Conservation (phyloP, 2,797 vertebrate species). For the Dipus sagitta region DNA sequence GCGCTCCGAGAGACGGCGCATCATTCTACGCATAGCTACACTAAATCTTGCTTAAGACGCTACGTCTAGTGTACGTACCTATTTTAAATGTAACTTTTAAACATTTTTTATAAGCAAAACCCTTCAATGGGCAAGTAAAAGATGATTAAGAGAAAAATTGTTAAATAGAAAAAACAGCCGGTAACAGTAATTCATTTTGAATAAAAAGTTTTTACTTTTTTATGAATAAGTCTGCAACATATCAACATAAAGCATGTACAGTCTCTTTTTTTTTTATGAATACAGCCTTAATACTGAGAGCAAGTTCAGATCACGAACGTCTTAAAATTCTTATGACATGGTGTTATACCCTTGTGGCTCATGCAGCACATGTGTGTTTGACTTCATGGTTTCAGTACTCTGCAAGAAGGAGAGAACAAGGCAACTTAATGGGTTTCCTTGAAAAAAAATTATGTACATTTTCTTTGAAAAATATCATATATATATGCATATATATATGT, state of each 20-base stretch:
- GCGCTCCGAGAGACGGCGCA: slow-evolving; percentile 64
- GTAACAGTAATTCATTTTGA: slow-evolving; percentile 70
- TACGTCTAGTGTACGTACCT: slow-evolving; percentile 49
- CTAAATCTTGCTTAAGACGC: slow-evolving; percentile 72
- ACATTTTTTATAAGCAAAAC: slow-evolving; percentile 64
- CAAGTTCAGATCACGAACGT: slow-evolving; percentile 61
- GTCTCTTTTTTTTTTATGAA: slow-evolving; percentile 74
- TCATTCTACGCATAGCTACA: slow-evolving; percentile 48
- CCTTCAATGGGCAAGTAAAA: slow-evolving; percentile 74
- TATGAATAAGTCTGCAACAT: slow-evolving; percentile 76
- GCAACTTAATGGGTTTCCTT: slow-evolving; percentile 32
- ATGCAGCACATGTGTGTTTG: neutral
- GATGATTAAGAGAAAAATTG: slow-evolving; percentile 68
- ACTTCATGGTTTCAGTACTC: slow-evolving; percentile 68
- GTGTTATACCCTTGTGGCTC: slow-evolving; percentile 62
- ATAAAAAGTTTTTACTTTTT: slow-evolving; percentile 73
- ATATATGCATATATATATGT: too few relatives aligned
- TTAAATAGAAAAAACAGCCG: slow-evolving; percentile 74
- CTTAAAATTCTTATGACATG: slow-evolving; percentile 66
- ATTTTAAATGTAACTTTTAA: slow-evolving; percentile 75
- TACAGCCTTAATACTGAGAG: slow-evolving; percentile 54
- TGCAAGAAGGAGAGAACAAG: neutral
- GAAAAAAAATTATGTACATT: slow-evolving; percentile 36
- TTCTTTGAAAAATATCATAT: neutral
- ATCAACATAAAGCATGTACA: slow-evolving; percentile 66